Evolutionary conservation across 2,113 vertebrate genomes (phyloP).

Genomic region (Toxotes chatareus): DNA sequence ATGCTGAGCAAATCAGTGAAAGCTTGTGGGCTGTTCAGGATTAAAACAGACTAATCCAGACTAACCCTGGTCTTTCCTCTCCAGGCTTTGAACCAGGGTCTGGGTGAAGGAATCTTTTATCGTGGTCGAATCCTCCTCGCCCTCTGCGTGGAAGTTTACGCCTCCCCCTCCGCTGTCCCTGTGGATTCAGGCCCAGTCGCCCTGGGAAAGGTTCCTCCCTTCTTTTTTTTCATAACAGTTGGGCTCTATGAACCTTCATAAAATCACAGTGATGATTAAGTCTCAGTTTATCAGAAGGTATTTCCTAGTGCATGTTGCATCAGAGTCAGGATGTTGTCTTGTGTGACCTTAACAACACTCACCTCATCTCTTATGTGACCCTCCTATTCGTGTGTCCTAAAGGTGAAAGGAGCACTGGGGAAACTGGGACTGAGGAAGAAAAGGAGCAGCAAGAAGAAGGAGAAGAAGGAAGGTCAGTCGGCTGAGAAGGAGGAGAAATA

Average conservation of each 20-base stretch:
- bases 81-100: conserved; percentile 89
- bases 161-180: conserved; percentile 64
- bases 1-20: not conserved
- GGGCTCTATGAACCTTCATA: not conserved
- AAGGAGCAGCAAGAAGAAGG: conserved; percentile 87
- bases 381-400: not conserved
- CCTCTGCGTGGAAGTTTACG: conserved; percentile 87
- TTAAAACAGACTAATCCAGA: not conserved
- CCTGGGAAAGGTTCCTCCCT: conserved; percentile 59
- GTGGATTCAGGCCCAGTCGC: conserved; percentile 74
- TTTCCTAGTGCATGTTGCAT: not conserved
- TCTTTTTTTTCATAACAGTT: not conserved
- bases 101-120: conserved; percentile 91
- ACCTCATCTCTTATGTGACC: not conserved
- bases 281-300: not conserved
- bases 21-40: not conserved
- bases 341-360: not conserved
- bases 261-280: not conserved
- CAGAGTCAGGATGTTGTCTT: not conserved
- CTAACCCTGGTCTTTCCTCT: not conserved
- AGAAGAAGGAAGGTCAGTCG: conserved; percentile 71
- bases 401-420: conserved; percentile 80
- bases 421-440: conserved; percentile 87
- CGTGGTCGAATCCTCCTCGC: conserved; percentile 89
- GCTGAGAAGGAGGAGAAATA: not conserved